Evolutionary conservation across 1,140 invertebrate genomes (phyloP).

Genomic region (Harlomillsia oculata): DNA sequence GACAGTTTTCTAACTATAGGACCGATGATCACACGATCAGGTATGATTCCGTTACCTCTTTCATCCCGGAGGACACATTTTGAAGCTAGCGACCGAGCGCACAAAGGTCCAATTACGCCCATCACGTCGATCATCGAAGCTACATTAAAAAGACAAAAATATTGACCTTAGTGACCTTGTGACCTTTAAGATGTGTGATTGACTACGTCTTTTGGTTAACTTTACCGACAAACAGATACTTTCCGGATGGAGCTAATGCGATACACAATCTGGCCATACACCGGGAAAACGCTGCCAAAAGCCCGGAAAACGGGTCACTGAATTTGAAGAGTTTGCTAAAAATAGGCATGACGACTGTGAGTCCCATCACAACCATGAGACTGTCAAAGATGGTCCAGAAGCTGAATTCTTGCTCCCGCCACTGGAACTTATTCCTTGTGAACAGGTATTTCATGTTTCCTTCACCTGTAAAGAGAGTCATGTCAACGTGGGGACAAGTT

Average conservation of each 20-base stretch:
- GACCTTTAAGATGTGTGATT: neutral
- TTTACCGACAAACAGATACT: slow-evolving; percentile 21
- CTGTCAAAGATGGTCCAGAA: slow-evolving; percentile 45
- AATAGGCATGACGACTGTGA: slow-evolving; percentile 28
- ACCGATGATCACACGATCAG: no score
- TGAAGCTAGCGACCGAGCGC: slow-evolving; percentile 30
- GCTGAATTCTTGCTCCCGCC: slow-evolving; percentile 74
- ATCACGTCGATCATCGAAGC: slow-evolving; percentile 25
- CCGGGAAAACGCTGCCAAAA: slow-evolving; percentile 20
- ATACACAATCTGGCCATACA: slow-evolving; percentile 8
- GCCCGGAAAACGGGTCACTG: slow-evolving; percentile 28
- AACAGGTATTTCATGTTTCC: slow-evolving; percentile 70
- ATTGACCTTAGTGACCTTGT: neutral
- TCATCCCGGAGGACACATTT: slow-evolving; percentile 34
- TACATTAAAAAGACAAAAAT: slow-evolving; percentile 1
- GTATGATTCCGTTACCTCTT: slow-evolving; percentile 13
- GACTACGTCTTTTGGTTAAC: neutral
- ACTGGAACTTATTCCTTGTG: slow-evolving; percentile 68
- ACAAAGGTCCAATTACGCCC: slow-evolving; percentile 30
- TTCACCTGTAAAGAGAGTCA: slow-evolving; percentile 54
- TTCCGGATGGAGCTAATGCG: slow-evolving; percentile 18
- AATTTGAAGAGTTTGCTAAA: slow-evolving; percentile 31
- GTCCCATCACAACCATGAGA: slow-evolving; percentile 23
- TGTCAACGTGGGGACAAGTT: neutral
- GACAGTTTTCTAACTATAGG: no score